Conservation (phyloP, 2,113 vertebrate species). For the Rhinogobius similis region DNA sequence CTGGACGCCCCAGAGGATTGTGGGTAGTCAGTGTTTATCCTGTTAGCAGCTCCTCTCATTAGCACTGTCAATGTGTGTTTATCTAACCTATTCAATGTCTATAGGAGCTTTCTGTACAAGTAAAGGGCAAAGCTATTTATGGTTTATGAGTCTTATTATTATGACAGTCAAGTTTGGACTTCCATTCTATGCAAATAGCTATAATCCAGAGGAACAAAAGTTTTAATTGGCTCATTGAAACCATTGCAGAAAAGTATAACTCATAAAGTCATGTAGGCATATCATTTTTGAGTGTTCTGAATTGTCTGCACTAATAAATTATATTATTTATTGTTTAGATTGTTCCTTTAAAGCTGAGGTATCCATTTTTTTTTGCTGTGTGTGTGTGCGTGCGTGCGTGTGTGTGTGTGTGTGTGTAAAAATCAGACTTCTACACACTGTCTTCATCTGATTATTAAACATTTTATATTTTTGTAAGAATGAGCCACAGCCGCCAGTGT, state of each 20-base stretch:
- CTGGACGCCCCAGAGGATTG: slow-evolving; percentile 29
- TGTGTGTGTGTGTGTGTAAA: too few relatives aligned
- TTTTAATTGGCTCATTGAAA: not conserved
- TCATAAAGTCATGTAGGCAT: too few relatives aligned
- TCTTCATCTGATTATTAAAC: too few relatives aligned
- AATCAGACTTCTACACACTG: too few relatives aligned
- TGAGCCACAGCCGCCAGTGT: too few relatives aligned
- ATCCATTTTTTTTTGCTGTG: too few relatives aligned
- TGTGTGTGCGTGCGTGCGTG: too few relatives aligned
- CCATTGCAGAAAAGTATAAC: not conserved
- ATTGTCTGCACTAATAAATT: too few relatives aligned
- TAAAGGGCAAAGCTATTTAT: not conserved
- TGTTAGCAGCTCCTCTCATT: slow-evolving; percentile 47
- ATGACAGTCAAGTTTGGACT: not conserved
- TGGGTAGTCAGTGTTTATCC: slow-evolving; percentile 52
- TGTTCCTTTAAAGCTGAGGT: too few relatives aligned
- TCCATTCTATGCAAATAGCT: not conserved
- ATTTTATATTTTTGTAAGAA: too few relatives aligned
- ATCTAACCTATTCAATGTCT: slow-evolving; percentile 13
- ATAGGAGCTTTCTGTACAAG: not conserved
- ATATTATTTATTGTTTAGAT: too few relatives aligned
- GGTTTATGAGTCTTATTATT: not conserved
- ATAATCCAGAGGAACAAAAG: not conserved
- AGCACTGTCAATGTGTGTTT: slow-evolving; percentile 26
- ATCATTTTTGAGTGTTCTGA: not conserved